Base-by-base conservation (phyloP, 2,888 invertebrate genomes). In the Eremobia ochroleuca region DNA sequence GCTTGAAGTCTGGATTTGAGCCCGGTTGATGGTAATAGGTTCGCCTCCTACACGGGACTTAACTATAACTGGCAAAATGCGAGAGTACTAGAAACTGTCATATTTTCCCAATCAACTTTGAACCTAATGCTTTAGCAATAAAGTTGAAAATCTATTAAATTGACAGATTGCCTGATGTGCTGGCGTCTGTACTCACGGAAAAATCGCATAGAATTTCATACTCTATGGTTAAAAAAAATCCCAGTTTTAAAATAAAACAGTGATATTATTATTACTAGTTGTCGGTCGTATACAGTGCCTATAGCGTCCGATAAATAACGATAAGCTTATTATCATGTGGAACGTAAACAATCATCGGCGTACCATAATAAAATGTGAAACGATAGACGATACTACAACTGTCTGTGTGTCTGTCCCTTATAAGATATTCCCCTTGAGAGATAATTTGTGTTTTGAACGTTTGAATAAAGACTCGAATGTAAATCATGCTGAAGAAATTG, bases 311-410 rank as follows among this genome's bases (percentile, higher is more conserved):
- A 75, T 85, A 74, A 71, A 25, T 25, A 49, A n/a, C 40, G 80
- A 85, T 85, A 82, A 75, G 43, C 80, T 52, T 61, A 37, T 79
- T 84, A 84, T 83, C 79, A 66, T 79, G 18, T 80, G 43, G 74
- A 67, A 82, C 73, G 73, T 82, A 74, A 80, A 82, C 37, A 79
- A 6, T 59, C 59, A 77, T 58, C 40, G 66, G 58, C 28, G 79
- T 62, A 49, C 66, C 28, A 70, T 71, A 74, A 79, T 73, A 81
- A n/a, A n/a, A 15, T 65, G 62, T 70, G 65, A 66, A 9, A 70
- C 58, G n/a, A 67, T 52, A 83, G 40, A 79, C 62, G 34, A n/a
- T 43, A 34, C 40, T 61, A n/a, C 13, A 1, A 52, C 21, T 65
- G n/a, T 55, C 34, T 61, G 5, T 66, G 25, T 34, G 6, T 40